Evolutionary conservation across 2,113 vertebrate species (phyloP).

Genomic region (Python bivittatus): DNA sequence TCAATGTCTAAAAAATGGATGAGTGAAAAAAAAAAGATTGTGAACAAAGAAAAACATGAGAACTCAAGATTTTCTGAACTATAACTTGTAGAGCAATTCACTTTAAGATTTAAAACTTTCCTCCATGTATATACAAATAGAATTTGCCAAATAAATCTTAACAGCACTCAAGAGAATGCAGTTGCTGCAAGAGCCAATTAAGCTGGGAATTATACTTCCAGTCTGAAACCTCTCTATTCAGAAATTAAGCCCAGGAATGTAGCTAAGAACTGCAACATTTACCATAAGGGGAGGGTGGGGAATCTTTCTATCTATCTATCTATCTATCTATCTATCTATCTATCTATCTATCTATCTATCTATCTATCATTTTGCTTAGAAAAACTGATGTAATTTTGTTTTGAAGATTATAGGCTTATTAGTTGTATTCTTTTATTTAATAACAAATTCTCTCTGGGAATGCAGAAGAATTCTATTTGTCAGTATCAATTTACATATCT

Average conservation of each 20-base stretch:
- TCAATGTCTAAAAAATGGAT: background rate
- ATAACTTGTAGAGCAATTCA: constrained; percentile 23
- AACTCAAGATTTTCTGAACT: constrained; percentile 22
- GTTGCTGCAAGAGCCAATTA: constrained; percentile 40
- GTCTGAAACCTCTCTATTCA: background rate
- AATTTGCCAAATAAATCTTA: constrained; percentile 32
- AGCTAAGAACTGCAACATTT: background rate
- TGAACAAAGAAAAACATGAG: constrained; percentile 37
- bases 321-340: too few species aligned
- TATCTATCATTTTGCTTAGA: background rate
- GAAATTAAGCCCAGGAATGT: background rate
- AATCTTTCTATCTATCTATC: too few species aligned
- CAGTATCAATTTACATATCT: background rate
- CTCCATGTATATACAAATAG: constrained; percentile 22
- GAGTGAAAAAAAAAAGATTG: constrained; percentile 43
- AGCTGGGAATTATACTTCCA: constrained; percentile 18
- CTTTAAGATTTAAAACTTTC: constrained; percentile 38
- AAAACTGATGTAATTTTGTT: constrained; percentile 2
- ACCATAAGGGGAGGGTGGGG: background rate
- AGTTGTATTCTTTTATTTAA: background rate
- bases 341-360: too few species aligned
- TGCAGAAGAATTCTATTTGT: background rate
- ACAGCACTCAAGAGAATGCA: constrained; percentile 32
- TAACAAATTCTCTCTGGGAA: background rate
- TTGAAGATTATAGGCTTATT: background rate